These are phyloP conservation scores for Naso thynnoides DNA, from an alignment of 2,797 vertebrate species.

Conservation along the genomic window DNA sequence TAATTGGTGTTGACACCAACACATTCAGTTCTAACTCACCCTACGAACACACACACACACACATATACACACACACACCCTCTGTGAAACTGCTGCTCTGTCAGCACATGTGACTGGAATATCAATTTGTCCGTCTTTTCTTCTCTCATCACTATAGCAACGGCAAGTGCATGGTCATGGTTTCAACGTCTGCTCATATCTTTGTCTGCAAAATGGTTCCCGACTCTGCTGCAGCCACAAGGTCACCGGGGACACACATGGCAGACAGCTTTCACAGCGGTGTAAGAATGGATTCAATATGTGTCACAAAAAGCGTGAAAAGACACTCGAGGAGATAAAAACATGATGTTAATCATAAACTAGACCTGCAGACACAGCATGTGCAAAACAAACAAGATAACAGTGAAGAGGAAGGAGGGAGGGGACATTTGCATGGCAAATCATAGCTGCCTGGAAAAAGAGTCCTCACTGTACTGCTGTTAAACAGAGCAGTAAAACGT, in stretches of 20 bases:
- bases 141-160: slow-evolving; percentile 75
- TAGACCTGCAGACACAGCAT: not conserved
- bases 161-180: slow-evolving; percentile 79
- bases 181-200: slow-evolving; percentile 65
- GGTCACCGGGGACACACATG: slow-evolving; percentile 40
- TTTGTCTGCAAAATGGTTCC: slow-evolving; percentile 66
- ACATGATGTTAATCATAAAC: not conserved
- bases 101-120: slow-evolving; percentile 73
- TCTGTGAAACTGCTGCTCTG: slow-evolving; percentile 70
- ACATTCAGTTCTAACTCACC: slow-evolving; percentile 16
- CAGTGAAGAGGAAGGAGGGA: slow-evolving; percentile 40
- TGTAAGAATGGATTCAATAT: not conserved
- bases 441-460: slow-evolving; percentile 20
- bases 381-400: not conserved
- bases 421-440: slow-evolving; percentile 69
- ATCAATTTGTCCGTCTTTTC: slow-evolving; percentile 69
- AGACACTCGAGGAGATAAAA: not conserved
- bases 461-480: slow-evolving; percentile 25
- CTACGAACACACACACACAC: not conserved
- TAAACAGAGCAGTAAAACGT: not conserved
- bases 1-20: not conserved
- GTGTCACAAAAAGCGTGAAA: not conserved
- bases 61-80: slow-evolving; percentile 10
- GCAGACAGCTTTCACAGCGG: not conserved
- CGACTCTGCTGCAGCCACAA: slow-evolving; percentile 48